Conservation (phyloP, 1,140 invertebrate genomes). For the Eciton burchellii region DNA sequence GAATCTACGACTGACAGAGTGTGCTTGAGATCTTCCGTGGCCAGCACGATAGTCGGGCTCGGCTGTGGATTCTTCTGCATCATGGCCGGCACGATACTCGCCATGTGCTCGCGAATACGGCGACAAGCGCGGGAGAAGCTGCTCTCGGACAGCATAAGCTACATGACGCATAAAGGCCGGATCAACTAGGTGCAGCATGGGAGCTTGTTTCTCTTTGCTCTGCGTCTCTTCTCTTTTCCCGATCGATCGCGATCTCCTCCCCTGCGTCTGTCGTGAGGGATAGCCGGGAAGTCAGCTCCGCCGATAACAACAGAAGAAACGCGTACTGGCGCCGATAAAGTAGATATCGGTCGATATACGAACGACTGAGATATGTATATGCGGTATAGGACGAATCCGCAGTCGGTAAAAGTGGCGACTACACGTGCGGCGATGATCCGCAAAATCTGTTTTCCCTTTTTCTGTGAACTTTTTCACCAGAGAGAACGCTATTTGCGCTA, state of each 20-base stretch:
- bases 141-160: conserved; percentile 87
- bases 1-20: conserved; percentile 86
- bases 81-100: conserved; percentile 89
- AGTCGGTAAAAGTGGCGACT: background rate
- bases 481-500: background rate
- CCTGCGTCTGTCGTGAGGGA: conserved; percentile 14
- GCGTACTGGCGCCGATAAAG: conserved; percentile 50
- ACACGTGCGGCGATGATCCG: background rate
- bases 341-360: conserved; percentile 26
- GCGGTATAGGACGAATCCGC: conserved; percentile 8
- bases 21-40: conserved; percentile 91
- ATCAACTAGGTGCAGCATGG: conserved; percentile 86
- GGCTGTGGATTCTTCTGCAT: conserved; percentile 89
- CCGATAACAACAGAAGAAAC: conserved; percentile 46
- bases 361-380: conserved; percentile 13
- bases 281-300: background rate
- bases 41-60: conserved; percentile 90
- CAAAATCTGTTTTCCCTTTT: conserved; percentile 1
- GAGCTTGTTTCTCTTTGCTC: conserved; percentile 42
- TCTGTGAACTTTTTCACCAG: background rate
- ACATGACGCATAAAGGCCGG: conserved; percentile 90
- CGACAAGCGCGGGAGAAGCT: conserved; percentile 86
- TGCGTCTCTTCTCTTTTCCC: conserved; percentile 11
- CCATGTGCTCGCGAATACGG: conserved; percentile 90
- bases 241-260: conserved; percentile 41